Percentiles rank a stretch among this genome's conserved stretches.
phyloP scores from a whole-genome alignment of 2,888 invertebrate genomes.

The Sisyra nigra region DNA sequence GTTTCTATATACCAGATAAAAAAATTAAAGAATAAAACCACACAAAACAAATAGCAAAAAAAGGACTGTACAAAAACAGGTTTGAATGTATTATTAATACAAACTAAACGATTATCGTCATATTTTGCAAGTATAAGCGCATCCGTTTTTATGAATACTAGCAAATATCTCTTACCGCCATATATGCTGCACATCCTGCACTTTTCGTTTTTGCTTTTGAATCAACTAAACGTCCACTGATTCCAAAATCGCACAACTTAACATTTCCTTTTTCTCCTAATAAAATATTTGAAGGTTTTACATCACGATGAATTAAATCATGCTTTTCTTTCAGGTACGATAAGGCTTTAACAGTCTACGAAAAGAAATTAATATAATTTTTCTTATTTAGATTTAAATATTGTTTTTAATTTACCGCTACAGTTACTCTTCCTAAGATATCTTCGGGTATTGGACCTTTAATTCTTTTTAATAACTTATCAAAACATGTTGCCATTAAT shows the following conservation, averaged over 20 bases:
- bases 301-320: constrained; percentile 94
- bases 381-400: background rate
- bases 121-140: too few species aligned
- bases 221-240: constrained; percentile 93
- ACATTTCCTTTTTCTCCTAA: constrained; percentile 89
- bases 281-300: constrained; percentile 97
- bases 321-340: constrained; percentile 95
- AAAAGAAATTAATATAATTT: constrained; percentile 12
- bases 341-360: constrained; percentile 84
- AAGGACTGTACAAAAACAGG: too few species aligned
- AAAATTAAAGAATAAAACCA: too few species aligned
- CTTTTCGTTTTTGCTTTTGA: constrained; percentile 95
- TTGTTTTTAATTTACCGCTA: constrained; percentile 57
- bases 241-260: constrained; percentile 98
- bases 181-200: constrained; percentile 97
- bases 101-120: too few species aligned
- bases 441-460: constrained; percentile 86
- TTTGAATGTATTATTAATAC: too few species aligned
- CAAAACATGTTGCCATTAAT: constrained; percentile 96
- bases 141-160: too few species aligned
- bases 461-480: constrained; percentile 79
- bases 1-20: too few species aligned
- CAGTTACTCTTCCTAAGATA: constrained; percentile 92
- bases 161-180: constrained; percentile 64
- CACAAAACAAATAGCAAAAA: too few species aligned